Conservation (phyloP, 2,113 vertebrate genomes). For the Struthio camelus region DNA sequence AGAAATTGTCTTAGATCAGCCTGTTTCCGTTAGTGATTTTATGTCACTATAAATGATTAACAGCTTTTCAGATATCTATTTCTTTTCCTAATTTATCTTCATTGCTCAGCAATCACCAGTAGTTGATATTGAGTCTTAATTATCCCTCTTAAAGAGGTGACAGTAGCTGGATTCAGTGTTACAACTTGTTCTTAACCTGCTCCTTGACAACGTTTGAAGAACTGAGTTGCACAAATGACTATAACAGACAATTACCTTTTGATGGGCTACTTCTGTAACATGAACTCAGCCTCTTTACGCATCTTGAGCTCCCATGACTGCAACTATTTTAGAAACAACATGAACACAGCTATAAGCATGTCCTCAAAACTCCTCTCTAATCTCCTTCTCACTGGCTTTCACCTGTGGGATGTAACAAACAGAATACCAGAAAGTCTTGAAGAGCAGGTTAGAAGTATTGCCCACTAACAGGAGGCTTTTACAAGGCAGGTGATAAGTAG, state of each 20-base stretch:
- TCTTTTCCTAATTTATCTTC: neutral
- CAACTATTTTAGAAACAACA: neutral
- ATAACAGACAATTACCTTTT: neutral
- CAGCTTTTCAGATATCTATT: neutral
- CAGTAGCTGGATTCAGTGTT: neutral
- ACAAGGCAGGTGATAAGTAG: neutral
- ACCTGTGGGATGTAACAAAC: neutral
- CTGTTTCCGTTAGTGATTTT: neutral
- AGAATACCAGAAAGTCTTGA: neutral
- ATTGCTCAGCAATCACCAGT: neutral
- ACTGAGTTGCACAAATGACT: neutral
- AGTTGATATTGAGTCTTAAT: neutral
- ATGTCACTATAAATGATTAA: neutral
- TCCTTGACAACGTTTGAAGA: neutral
- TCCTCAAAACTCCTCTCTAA: neutral
- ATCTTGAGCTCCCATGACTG: fast-evolving
- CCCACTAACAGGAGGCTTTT: neutral
- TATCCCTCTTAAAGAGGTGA: neutral
- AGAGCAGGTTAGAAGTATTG: neutral
- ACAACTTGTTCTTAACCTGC: neutral
- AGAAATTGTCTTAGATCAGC: neutral
- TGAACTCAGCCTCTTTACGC: neutral
- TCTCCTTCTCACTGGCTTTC: neutral
- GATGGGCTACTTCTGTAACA: neutral
- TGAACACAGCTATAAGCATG: neutral